phyloP scores from a whole-genome alignment of 1,140 invertebrate species.

The Zophobas morio region DNA sequence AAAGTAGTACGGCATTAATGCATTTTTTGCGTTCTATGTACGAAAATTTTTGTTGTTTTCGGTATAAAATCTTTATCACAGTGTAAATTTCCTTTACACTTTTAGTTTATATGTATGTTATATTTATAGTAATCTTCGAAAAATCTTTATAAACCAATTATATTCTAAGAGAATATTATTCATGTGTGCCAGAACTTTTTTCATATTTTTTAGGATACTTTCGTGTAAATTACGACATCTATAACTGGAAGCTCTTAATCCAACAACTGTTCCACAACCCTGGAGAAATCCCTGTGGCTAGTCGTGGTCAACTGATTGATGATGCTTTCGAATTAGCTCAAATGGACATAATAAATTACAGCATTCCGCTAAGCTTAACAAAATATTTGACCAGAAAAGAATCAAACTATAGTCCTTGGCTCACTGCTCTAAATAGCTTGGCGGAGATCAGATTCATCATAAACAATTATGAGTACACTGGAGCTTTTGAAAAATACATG shows the following conservation, averaged over 20 bases:
- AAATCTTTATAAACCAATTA: too few relatives aligned
- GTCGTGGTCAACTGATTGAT: constrained; percentile 78
- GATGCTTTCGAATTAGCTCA: constrained; percentile 71
- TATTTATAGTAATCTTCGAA: too few relatives aligned
- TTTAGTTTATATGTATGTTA: too few relatives aligned
- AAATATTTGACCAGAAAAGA: constrained; percentile 72
- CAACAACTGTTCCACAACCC: constrained; percentile 67
- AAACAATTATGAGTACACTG: constrained; percentile 60
- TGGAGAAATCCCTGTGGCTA: constrained; percentile 74
- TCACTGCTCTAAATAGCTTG: constrained; percentile 60
- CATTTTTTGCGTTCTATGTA: too few relatives aligned
- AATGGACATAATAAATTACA: constrained; percentile 73
- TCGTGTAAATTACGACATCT: constrained; percentile 76
- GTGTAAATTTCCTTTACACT: too few relatives aligned
- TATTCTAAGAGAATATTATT: too few relatives aligned
- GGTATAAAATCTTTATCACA: too few relatives aligned
- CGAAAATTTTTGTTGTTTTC: too few relatives aligned
- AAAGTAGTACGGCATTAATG: too few relatives aligned
- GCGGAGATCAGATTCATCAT: constrained; percentile 59
- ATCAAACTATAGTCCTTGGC: constrained; percentile 62
- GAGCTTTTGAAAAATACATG: constrained; percentile 61
- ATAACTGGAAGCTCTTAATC: constrained; percentile 74
- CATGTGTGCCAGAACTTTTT: too few relatives aligned
- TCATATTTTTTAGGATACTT: constrained; percentile 72
- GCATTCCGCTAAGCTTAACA: constrained; percentile 74